These are phyloP conservation scores for Tapirus indicus DNA, from an alignment of 2,797 vertebrate genomes.

Conservation along the genomic window DNA sequence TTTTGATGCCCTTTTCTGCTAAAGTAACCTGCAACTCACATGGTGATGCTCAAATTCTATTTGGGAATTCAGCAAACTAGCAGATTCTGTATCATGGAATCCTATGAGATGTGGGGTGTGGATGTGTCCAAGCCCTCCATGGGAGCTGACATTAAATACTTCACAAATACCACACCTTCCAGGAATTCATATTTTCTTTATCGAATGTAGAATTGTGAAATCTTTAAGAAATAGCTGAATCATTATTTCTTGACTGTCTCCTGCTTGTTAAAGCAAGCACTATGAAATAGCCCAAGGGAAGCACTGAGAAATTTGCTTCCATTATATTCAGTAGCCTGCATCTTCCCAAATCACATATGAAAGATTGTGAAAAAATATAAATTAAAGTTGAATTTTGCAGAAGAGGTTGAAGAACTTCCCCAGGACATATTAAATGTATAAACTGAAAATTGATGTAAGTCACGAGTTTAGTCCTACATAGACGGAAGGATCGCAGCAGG, in stretches of 20 bases:
- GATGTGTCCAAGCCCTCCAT: background rate
- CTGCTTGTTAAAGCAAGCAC: constrained; percentile 30
- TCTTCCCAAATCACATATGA: background rate
- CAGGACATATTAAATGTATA: background rate
- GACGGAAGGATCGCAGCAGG: background rate
- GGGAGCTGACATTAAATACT: background rate
- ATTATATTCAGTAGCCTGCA: background rate
- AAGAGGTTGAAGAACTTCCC: background rate
- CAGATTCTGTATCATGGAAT: background rate
- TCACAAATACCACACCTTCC: background rate
- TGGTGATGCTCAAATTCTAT: background rate
- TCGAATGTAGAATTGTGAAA: constrained; percentile 17
- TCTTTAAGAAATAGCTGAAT: constrained; percentile 48
- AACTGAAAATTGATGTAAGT: constrained; percentile 15
- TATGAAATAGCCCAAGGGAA: constrained; percentile 45
- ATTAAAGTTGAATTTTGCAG: constrained; percentile 58
- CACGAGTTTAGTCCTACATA: background rate
- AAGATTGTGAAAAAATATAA: constrained; percentile 48
- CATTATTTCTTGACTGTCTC: constrained; percentile 40
- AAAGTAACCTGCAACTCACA: background rate
- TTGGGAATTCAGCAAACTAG: constrained; percentile 10
- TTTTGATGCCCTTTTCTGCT: background rate
- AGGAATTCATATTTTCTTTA: constrained; percentile 29
- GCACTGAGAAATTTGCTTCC: background rate
- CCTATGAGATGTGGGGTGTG: background rate